phyloP scores from a whole-genome alignment of 1,140 invertebrate genomes.

The Ericerus pela region DNA sequence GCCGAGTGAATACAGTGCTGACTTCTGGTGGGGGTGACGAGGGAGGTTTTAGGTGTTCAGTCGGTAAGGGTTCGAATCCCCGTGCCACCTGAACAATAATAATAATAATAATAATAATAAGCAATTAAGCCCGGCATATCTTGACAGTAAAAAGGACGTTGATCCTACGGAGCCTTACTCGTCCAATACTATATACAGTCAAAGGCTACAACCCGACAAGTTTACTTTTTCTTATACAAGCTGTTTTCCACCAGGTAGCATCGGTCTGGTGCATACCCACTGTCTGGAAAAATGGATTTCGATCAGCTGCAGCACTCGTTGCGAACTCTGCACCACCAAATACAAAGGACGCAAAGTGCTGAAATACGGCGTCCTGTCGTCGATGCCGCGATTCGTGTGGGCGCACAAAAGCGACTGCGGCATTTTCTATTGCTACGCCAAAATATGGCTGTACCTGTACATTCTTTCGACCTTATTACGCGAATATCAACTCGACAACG shows the following conservation, averaged over 20 bases:
- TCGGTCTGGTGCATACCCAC: background rate
- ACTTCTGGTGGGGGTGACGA: no score
- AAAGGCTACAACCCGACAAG: no score
- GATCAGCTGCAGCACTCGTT: background rate
- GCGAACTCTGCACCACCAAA: background rate
- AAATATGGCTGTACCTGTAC: slow-evolving; percentile 3
- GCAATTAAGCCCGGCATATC: no score
- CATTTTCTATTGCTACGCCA: background rate
- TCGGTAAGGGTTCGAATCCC: no score
- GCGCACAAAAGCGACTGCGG: background rate
- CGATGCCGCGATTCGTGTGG: background rate
- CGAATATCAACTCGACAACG: background rate
- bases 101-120: no score
- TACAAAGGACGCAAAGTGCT: background rate
- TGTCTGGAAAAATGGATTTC: slow-evolving; percentile 3
- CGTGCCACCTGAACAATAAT: no score
- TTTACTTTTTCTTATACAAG: no score
- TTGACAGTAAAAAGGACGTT: no score
- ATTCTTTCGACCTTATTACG: background rate
- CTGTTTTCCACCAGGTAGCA: background rate
- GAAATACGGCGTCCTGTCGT: background rate
- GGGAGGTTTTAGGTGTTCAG: no score
- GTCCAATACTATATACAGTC: no score
- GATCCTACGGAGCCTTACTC: no score
- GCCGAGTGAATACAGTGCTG: no score